Evolutionary conservation across 1,140 invertebrate genomes (phyloP).

Genomic region (Pseudomyrmex sp.): DNA sequence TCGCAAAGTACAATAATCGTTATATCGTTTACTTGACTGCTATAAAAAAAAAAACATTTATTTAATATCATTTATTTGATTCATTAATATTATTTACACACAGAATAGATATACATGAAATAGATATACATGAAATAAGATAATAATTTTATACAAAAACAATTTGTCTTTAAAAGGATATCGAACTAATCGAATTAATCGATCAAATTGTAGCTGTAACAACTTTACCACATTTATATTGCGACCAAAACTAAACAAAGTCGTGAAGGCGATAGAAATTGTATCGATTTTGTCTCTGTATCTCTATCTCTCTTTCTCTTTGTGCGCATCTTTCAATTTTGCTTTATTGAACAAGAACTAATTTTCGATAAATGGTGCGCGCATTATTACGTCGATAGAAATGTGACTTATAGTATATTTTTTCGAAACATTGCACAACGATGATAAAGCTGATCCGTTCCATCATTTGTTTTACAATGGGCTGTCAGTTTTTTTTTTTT

Average conservation of each 20-base stretch:
- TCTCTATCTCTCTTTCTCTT: background rate
- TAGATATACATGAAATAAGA: too few relatives aligned
- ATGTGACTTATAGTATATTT: slow-evolving; percentile 11
- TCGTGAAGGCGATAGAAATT: background rate
- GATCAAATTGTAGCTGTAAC: background rate
- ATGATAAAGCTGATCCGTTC: slow-evolving; percentile 3
- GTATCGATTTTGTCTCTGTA: slow-evolving; percentile 8
- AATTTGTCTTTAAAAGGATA: too few relatives aligned
- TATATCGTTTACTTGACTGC: too few relatives aligned
- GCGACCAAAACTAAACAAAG: slow-evolving; percentile 7
- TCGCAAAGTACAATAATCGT: too few relatives aligned
- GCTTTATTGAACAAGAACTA: slow-evolving; percentile 2
- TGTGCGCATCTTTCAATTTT: background rate
- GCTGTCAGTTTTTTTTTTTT: slow-evolving; percentile 2
- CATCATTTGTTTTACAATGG: background rate
- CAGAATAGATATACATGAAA: too few relatives aligned
- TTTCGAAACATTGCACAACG: background rate
- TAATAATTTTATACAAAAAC: too few relatives aligned
- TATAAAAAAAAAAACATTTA: too few relatives aligned
- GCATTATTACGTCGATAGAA: slow-evolving; percentile 10
- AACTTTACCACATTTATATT: background rate
- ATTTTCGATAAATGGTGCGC: slow-evolving; percentile 27
- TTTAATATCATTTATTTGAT: too few relatives aligned
- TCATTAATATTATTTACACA: too few relatives aligned
- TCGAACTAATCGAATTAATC: background rate